Evolutionary conservation across 2,888 invertebrate genomes (phyloP), one percentile per base, ranked within the genome.

Genomic region (Aproaerema taeniolella): DNA sequence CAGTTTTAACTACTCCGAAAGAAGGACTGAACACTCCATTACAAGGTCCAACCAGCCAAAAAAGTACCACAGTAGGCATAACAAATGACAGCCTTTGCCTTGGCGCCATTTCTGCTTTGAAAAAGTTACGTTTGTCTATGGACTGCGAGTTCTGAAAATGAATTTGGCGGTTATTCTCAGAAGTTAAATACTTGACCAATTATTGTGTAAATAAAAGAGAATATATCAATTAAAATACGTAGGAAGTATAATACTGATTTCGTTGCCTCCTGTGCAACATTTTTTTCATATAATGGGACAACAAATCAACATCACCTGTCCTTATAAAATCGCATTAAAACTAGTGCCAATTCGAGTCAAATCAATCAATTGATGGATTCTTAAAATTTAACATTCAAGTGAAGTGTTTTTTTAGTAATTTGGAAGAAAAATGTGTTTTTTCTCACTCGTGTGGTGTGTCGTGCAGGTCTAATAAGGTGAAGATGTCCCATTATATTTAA

Each of bases 401-500:
- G 16, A 26, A 26, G 30, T 32, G 25, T 15, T 26, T 11, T 20
- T 15, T 17, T 12, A 26, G 24, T 26, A 32, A 31, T 8, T 31
- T 37, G 31, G 16, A 12, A 31, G 31, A 15, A 12, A 31, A 36
- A 16, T 14, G 41, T 41, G 32, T 16, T 24, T 12, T 30, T 7
- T 38, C 11, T 31, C 20, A 29, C 26, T 25, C 31, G 17, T 32
- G 37, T 37, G 17, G 17, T 20, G 33, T 31, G 42, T 31, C 20
- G 40, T 36, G 36, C 31, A 7, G 7, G 16, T 25, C 26, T 31
- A 39, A 20, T 12, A 24, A 36, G 12, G 35, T 41, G 38, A 36
- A 35, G 30, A 56, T 55, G 76, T 77, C 77, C 77, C 78, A 78
- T 76, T 68, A 75, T 68, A 72, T 65, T 58, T 59, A 53, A n/a